phyloP scores from a whole-genome alignment of 2,888 invertebrate genomes.

The Acleris literana region DNA sequence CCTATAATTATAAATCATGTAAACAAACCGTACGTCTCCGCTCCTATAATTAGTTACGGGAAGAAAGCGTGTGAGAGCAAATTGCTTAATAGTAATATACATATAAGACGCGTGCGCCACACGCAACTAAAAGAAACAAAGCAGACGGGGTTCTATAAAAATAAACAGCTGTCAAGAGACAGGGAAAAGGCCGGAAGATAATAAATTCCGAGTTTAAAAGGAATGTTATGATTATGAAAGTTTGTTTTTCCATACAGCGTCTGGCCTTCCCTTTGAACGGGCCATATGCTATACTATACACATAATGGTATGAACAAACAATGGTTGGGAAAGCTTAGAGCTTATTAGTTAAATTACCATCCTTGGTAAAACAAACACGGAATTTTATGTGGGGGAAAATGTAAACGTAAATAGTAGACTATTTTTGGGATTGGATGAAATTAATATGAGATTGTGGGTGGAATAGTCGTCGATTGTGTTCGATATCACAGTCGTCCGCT shows the following conservation, averaged over 20 bases:
- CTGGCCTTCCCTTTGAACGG: constrained; percentile 29
- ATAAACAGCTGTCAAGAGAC: constrained; percentile 60
- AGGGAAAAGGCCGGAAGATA: constrained; percentile 53
- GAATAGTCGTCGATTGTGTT: constrained; percentile 43
- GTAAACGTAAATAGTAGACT: constrained; percentile 17
- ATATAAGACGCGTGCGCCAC: constrained; percentile 49
- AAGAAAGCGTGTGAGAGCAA: constrained; percentile 75
- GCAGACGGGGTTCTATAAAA: constrained; percentile 49
- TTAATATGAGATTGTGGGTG: constrained; percentile 37
- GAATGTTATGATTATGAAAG: constrained; percentile 51
- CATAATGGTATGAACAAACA: constrained; percentile 28
- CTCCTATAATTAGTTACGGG: constrained; percentile 62
- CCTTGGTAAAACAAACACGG: constrained; percentile 15
- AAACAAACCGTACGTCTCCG: constrained; percentile 54
- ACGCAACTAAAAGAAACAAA: constrained; percentile 53
- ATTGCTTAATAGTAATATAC: constrained; percentile 72
- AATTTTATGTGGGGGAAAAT: constrained; percentile 12
- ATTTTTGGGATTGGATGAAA: constrained; percentile 32
- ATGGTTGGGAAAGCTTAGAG: constrained; percentile 20
- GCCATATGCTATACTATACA: constrained; percentile 22
- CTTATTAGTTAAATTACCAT: constrained; percentile 31
- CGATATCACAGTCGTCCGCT: constrained; percentile 44
- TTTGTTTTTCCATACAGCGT: constrained; percentile 40
- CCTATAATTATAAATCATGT: constrained; percentile 59
- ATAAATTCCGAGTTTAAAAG: constrained; percentile 50